phyloP scores from a whole-genome alignment of 2,888 invertebrate species.

The Kuschelorhynchus macadamiae region DNA sequence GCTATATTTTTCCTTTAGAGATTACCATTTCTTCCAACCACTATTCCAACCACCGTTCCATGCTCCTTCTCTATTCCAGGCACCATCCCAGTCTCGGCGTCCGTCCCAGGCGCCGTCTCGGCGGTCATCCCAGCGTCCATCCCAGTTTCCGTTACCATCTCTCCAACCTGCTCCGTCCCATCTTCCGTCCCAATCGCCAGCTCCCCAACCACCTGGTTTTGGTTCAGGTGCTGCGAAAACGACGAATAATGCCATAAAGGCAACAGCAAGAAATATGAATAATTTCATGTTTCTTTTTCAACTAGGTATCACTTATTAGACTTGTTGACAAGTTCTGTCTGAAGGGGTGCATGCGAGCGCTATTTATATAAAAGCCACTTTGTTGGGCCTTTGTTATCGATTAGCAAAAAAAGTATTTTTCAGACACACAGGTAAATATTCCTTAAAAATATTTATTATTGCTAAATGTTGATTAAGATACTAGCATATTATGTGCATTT shows the following conservation, averaged over 20 bases:
- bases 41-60: constrained; percentile 51
- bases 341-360: not conserved
- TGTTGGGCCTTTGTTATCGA: too few species aligned
- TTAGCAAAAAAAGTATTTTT: too few species aligned
- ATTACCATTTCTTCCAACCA: constrained; percentile 36
- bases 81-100: constrained; percentile 44
- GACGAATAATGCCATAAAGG: not conserved
- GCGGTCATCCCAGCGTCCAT: not conserved
- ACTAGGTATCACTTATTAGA: not conserved
- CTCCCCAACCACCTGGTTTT: constrained; percentile 18
- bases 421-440: too few species aligned
- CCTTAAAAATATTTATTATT: constrained; percentile 2
- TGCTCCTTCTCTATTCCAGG: constrained; percentile 48
- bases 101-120: constrained; percentile 21
- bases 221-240: not conserved
- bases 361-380: constrained; percentile 5
- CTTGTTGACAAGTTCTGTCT: not conserved
- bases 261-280: constrained; percentile 1
- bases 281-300: not conserved
- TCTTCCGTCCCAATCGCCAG: constrained; percentile 26
- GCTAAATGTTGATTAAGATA: not conserved
- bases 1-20: not conserved
- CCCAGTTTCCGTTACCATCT: constrained; percentile 1
- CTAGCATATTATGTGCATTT: too few species aligned
- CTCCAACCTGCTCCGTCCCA: constrained; percentile 14